Conservation (phyloP, 2,888 invertebrate species). For the Volucella bombylans region DNA sequence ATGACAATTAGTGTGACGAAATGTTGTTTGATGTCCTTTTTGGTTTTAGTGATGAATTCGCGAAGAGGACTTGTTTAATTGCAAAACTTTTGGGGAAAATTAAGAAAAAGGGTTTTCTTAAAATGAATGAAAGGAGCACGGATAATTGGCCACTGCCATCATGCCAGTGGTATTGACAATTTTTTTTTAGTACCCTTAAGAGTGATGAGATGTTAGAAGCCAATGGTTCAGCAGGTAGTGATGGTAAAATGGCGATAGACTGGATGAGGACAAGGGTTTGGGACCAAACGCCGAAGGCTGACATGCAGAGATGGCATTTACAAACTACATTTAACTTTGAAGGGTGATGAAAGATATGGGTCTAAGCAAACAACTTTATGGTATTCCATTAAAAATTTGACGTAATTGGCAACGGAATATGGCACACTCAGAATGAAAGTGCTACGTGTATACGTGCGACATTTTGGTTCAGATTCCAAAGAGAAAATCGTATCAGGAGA, state of each 20-base stretch:
- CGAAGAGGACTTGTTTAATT: constrained; percentile 52
- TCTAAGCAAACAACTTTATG: neutral
- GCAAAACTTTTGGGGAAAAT: constrained; percentile 47
- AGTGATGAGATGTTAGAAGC: neutral
- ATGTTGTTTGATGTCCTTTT: constrained; percentile 61
- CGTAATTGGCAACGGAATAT: too few species aligned
- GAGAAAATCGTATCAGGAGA: too few species aligned
- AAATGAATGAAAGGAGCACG: constrained; percentile 31
- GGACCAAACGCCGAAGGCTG: neutral
- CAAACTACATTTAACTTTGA: neutral
- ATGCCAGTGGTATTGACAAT: constrained; percentile 11
- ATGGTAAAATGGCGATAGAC: neutral
- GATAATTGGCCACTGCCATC: constrained; percentile 30
- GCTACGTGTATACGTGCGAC: too few species aligned
- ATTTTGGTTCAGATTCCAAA: too few species aligned
- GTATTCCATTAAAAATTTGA: constrained; percentile 2
- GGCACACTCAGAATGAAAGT: too few species aligned
- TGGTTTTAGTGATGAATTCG: constrained; percentile 14
- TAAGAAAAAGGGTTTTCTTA: constrained; percentile 43
- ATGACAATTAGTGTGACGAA: constrained; percentile 72
- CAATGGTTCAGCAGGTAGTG: neutral
- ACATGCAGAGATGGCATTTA: neutral
- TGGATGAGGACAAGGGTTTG: neutral
- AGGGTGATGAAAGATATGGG: neutral
- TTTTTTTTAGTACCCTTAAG: neutral